These are phyloP conservation scores for Thecophora atra DNA, from an alignment of 2,888 invertebrate genomes.

Conservation along the genomic window DNA sequence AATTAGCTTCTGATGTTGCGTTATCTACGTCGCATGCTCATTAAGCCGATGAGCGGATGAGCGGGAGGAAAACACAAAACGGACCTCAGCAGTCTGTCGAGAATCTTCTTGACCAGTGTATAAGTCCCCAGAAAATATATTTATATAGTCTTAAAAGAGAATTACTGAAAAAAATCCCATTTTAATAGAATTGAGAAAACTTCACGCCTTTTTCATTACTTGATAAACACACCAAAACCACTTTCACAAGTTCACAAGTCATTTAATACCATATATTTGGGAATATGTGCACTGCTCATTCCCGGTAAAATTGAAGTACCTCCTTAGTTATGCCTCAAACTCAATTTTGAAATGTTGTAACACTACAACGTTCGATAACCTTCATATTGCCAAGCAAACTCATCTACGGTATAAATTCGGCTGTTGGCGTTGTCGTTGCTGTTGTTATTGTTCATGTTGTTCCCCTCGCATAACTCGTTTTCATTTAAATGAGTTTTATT, in stretches of 20 bases:
- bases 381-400: background rate
- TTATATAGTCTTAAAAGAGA: background rate
- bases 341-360: slow-evolving; percentile 38
- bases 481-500: slow-evolving; percentile 28
- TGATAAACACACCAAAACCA: background rate
- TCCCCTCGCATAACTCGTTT: slow-evolving; percentile 18
- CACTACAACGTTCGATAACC: slow-evolving; percentile 21
- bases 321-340: slow-evolving; percentile 22
- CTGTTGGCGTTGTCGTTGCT: background rate
- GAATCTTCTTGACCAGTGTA: background rate
- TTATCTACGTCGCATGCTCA: slow-evolving; percentile 15
- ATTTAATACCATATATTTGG: background rate
- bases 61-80: slow-evolving; percentile 14
- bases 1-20: slow-evolving; percentile 35
- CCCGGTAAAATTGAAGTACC: slow-evolving; percentile 5
- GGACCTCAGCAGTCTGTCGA: slow-evolving; percentile 14
- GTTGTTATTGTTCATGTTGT: background rate
- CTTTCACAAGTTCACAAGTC: too few species aligned
- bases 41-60: slow-evolving; percentile 1
- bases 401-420: too few species aligned
- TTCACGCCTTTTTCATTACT: slow-evolving; percentile 12
- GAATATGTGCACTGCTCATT: background rate
- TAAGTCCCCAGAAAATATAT: background rate
- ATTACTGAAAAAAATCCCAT: slow-evolving; percentile 3
- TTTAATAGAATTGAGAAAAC: slow-evolving; percentile 22